These are phyloP conservation scores for Magallana gigas DNA, from an alignment of 1,140 invertebrate species.

Conservation along the genomic window DNA sequence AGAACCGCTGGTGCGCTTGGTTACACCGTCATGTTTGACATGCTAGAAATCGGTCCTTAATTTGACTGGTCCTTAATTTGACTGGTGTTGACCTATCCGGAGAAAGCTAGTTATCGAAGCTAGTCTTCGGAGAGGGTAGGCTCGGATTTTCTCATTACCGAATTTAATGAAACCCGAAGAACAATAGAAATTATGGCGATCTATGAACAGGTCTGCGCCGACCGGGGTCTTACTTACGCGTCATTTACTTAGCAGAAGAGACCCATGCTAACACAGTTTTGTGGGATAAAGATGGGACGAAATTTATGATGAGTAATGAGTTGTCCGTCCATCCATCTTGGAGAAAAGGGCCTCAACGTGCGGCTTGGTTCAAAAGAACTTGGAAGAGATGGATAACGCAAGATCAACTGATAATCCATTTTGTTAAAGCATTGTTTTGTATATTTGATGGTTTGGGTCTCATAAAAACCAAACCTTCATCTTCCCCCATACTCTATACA, in stretches of 20 bases:
- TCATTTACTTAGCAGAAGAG: constrained; percentile 11
- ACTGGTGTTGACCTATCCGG: constrained; percentile 29
- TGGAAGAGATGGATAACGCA: constrained; percentile 15
- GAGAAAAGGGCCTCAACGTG: constrained; percentile 8
- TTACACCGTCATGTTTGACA: constrained; percentile 30
- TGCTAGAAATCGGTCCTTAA: constrained; percentile 36
- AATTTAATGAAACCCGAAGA: constrained; percentile 26
- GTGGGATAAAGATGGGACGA: constrained; percentile 34
- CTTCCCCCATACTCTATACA: constrained; percentile 26
- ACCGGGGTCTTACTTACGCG: neutral
- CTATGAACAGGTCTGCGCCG: constrained; percentile 2
- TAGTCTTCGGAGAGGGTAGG: neutral
- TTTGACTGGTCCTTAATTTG: constrained; percentile 39
- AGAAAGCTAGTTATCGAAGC: constrained; percentile 25
- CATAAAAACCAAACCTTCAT: neutral
- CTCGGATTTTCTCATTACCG: constrained; percentile 9
- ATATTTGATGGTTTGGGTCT: constrained; percentile 19
- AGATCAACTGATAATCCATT: constrained; percentile 36
- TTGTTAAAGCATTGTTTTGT: constrained; percentile 35
- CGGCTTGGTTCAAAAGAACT: constrained; percentile 32
- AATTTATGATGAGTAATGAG: constrained; percentile 35
- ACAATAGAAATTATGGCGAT: constrained; percentile 15
- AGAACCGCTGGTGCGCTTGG: constrained; percentile 49
- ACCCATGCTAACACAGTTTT: constrained; percentile 20
- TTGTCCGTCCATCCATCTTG: constrained; percentile 31